phyloP scores from a whole-genome alignment of 1,140 invertebrate genomes.

The Elysia chlorotica region DNA sequence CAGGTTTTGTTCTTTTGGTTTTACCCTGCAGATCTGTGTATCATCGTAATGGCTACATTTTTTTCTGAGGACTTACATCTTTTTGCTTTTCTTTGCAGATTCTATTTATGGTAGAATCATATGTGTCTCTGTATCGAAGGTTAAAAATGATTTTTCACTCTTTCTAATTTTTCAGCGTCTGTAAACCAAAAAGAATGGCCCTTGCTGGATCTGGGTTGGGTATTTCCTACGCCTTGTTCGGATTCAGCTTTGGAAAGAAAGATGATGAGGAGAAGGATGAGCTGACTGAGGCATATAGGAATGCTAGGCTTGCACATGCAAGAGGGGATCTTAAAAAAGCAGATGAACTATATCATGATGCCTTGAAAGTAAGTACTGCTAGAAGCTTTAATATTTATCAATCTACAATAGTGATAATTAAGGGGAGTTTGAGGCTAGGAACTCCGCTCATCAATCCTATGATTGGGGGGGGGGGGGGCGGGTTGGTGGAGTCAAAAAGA shows the following conservation, averaged over 20 bases:
- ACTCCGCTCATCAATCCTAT: too few relatives aligned
- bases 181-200: not conserved
- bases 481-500: too few relatives aligned
- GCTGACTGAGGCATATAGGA: constrained; percentile 28
- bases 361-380: constrained; percentile 28
- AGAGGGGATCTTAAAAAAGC: constrained; percentile 37
- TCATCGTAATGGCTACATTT: not conserved
- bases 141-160: not conserved
- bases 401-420: too few relatives aligned
- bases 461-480: too few relatives aligned
- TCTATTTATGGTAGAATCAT: not conserved
- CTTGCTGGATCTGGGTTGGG: not conserved
- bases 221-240: constrained; percentile 21
- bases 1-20: too few relatives aligned
- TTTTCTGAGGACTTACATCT: too few relatives aligned
- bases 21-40: not conserved
- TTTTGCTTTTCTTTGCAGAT: too few relatives aligned
- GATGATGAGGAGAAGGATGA: constrained; percentile 36
- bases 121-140: not conserved
- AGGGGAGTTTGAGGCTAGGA: too few relatives aligned
- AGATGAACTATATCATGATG: constrained; percentile 50
- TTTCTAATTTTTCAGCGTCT: not conserved
- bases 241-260: constrained; percentile 23
- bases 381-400: too few relatives aligned
- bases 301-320: constrained; percentile 34